Conservation (phyloP, 2,888 invertebrate species). For the Nezara viridula region DNA sequence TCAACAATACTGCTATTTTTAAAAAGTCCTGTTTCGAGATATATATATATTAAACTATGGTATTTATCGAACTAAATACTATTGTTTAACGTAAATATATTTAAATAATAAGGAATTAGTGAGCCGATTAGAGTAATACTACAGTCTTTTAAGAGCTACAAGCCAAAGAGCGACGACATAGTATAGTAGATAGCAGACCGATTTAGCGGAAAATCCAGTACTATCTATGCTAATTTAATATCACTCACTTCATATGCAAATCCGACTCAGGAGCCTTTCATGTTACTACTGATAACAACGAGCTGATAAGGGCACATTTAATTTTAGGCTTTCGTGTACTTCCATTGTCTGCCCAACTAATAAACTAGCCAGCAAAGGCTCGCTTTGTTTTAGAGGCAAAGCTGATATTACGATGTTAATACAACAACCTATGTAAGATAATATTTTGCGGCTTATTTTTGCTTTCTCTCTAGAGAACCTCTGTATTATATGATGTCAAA, state of each 20-base stretch:
- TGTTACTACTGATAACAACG: neutral
- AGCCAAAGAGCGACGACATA: neutral
- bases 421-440: neutral
- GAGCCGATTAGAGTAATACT: too few species aligned
- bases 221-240: slow-evolving; percentile 45
- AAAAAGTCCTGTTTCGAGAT: too few species aligned
- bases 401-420: neutral
- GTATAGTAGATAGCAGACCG: neutral
- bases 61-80: too few species aligned
- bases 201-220: slow-evolving; percentile 16
- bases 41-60: too few species aligned
- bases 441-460: neutral
- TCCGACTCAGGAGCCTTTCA: neutral
- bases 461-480: too few species aligned
- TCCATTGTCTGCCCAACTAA: neutral
- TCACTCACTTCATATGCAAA: slow-evolving; percentile 32
- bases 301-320: slow-evolving; percentile 3
- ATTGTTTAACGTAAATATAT: too few species aligned
- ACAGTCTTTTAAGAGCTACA: too few species aligned
- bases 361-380: neutral
- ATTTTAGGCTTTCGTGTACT: neutral
- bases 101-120: too few species aligned
- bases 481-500: too few species aligned
- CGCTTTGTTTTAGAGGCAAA: neutral
- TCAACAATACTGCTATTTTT: too few species aligned